Evolutionary conservation across 1,140 invertebrate genomes (phyloP).

Genomic region (Drosophila busckii): DNA sequence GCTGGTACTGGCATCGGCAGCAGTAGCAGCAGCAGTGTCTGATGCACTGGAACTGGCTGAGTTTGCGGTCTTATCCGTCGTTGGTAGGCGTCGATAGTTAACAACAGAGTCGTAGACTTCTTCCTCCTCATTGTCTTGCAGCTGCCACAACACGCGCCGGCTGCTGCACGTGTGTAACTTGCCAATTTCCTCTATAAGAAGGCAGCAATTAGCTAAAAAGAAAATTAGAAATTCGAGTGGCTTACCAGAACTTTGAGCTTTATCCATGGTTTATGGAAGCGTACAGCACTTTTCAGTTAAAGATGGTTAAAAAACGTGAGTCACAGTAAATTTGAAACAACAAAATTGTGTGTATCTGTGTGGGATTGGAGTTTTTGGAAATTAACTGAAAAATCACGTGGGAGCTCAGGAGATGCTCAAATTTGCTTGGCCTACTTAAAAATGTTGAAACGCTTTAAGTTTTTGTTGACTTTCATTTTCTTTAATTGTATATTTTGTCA

Average conservation of each 20-base stretch:
- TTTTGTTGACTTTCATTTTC: slow-evolving; percentile 56
- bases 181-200: slow-evolving; percentile 22
- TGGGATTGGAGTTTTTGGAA: slow-evolving; percentile 2
- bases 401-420: background rate
- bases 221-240: background rate
- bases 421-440: slow-evolving; percentile 15
- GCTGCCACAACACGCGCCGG: slow-evolving; percentile 63
- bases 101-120: slow-evolving; percentile 53
- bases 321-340: slow-evolving; percentile 13
- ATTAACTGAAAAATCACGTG: background rate
- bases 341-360: slow-evolving; percentile 12
- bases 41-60: slow-evolving; percentile 6
- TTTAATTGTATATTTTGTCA: slow-evolving; percentile 56
- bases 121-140: slow-evolving; percentile 29
- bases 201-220: background rate
- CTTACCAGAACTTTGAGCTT: slow-evolving; percentile 46
- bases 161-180: slow-evolving; percentile 38
- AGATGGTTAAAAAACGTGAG: slow-evolving; percentile 10
- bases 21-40: background rate
- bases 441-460: background rate
- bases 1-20: background rate
- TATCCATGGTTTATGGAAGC: slow-evolving; percentile 32
- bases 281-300: background rate
- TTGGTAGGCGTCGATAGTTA: slow-evolving; percentile 28
- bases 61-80: background rate